Conservation (phyloP, 2,797 vertebrate species). For the Ctenochaetus hawaiiensis region DNA sequence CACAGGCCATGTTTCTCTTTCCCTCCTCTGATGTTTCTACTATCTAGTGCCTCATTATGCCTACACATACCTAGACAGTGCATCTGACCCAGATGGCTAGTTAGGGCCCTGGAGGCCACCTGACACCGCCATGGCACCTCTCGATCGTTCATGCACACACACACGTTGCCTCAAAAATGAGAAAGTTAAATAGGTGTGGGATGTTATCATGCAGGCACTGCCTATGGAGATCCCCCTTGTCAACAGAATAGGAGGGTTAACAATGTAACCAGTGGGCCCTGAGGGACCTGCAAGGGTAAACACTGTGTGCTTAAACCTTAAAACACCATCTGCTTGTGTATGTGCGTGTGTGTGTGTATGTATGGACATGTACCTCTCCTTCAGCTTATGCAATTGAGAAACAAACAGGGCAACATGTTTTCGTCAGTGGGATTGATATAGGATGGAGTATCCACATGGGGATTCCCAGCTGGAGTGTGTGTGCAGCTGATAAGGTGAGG, state of each 20-base stretch:
- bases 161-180: slow-evolving; percentile 25
- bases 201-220: slow-evolving; percentile 24
- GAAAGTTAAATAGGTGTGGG: slow-evolving; percentile 43
- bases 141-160: slow-evolving; percentile 1
- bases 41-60: slow-evolving; percentile 52
- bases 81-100: slow-evolving; percentile 16
- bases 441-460: slow-evolving; percentile 28
- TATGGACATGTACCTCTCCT: slow-evolving; percentile 10
- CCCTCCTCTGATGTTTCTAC: slow-evolving; percentile 23
- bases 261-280: slow-evolving; percentile 44
- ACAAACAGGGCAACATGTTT: slow-evolving; percentile 37
- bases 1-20: slow-evolving; percentile 12
- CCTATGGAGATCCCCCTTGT: slow-evolving; percentile 3
- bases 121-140: slow-evolving; percentile 3
- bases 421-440: slow-evolving; percentile 43
- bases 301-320: slow-evolving; percentile 32
- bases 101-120: slow-evolving; percentile 9
- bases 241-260: slow-evolving; percentile 44
- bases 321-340: slow-evolving; percentile 33
- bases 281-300: slow-evolving; percentile 51
- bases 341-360: slow-evolving; percentile 22
- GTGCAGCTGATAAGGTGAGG: slow-evolving; percentile 65
- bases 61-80: slow-evolving; percentile 12
- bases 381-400: slow-evolving; percentile 14
- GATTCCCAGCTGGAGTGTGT: slow-evolving; percentile 35